Evolutionary conservation across 2,797 vertebrate genomes (phyloP), one percentile per base, ranked within the genome.

Genomic region (Muscicapa striata): DNA sequence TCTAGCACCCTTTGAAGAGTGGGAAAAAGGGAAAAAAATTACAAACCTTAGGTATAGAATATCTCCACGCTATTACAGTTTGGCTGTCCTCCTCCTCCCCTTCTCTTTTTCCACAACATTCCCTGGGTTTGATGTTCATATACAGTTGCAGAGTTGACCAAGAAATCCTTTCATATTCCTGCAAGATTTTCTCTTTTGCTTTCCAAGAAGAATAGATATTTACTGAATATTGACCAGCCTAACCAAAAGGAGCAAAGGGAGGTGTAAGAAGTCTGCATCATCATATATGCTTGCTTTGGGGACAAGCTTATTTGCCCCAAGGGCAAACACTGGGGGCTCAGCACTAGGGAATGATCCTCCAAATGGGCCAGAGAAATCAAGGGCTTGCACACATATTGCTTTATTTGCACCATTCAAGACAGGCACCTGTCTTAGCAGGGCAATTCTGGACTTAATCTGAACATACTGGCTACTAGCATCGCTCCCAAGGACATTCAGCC

Each of bases 391-490:
- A 55, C 22, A 10, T 4, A 63, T 4, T 30, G 15, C 11, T 77
- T 74, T 15, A 57, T 22, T 24, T 72, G 13, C 43, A 64, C 12
- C 34, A 23, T 36, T 83, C 48, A 77, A 54, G 41, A 57, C 26
- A 87, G 30, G 34, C 22, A 82, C 5, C 15, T 54, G 7, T 16
- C 38, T 88, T 23, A 84, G 40, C 51, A 89, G 27, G 38, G 26
- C 48, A 76, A 5, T 66, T 70, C 51, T 59, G 29, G 29, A 62
- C 26, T 69, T 34, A 38, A 5, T 51, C 12, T 22, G 11, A 11
- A 66, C 0, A 0, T 22, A 59, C 0, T 7, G 4, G n/a, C 23
- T 76, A 57, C 36, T 26, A 36, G 30, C 55, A 40, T 22, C 2
- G 0, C 34, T 75, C 45, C 49, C 2, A 4, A 38, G 21, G 72